These are phyloP conservation scores for Sussaba pulchella DNA, from an alignment of 2,888 invertebrate species.

Conservation along the genomic window DNA sequence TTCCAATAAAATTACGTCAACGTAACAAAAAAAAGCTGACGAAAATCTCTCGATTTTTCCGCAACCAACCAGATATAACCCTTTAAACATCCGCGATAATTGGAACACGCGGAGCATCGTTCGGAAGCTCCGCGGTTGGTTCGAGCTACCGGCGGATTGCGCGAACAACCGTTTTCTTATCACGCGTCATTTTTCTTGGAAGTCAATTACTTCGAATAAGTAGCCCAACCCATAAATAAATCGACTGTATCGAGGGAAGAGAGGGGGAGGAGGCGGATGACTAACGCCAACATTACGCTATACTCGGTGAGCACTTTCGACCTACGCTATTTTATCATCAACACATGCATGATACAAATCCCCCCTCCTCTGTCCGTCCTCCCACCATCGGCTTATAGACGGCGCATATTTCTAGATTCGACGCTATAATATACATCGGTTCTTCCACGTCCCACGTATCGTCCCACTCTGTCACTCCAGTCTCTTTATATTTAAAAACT, in stretches of 20 bases:
- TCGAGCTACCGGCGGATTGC: neutral
- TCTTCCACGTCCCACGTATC: constrained; percentile 39
- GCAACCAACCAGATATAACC: too few species aligned
- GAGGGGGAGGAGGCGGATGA: constrained; percentile 71
- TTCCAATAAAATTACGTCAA: too few species aligned
- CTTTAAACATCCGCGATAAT: neutral
- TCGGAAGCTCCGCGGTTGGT: neutral
- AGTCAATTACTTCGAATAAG: constrained; percentile 79
- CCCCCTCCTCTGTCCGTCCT: neutral
- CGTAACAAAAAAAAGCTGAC: too few species aligned
- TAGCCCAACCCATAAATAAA: constrained; percentile 82
- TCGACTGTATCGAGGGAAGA: constrained; percentile 71
- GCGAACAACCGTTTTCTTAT: constrained; percentile 74
- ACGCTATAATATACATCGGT: too few species aligned
- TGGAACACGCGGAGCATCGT: too few species aligned
- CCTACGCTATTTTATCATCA: constrained; percentile 77
- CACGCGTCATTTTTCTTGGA: constrained; percentile 81
- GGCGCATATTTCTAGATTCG: constrained; percentile 48
- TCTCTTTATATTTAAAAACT: constrained; percentile 32
- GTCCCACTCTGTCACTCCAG: constrained; percentile 24
- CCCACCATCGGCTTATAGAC: too few species aligned
- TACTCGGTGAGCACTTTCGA: constrained; percentile 78
- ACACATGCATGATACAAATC: constrained; percentile 54
- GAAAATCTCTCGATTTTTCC: too few species aligned
- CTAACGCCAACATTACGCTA: constrained; percentile 79